phyloP scores from a whole-genome alignment of 53 echinoderm and acorn worm species.

The Actinopyga echinites region DNA sequence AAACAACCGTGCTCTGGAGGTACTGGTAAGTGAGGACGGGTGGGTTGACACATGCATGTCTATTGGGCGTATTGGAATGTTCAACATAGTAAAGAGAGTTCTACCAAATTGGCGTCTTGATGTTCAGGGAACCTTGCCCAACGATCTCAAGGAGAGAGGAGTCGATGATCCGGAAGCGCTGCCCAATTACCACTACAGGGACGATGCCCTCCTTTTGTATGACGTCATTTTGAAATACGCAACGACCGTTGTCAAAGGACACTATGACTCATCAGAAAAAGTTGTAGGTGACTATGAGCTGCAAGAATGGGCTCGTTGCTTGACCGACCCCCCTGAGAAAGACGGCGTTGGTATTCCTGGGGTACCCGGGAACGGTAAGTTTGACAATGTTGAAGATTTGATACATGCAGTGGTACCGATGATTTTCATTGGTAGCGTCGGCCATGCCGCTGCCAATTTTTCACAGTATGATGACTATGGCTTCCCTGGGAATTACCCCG shows the following conservation, averaged over 20 bases:
- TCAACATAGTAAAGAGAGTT: constrained; percentile 66
- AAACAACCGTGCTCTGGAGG: constrained; percentile 80
- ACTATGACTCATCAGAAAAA: constrained; percentile 73
- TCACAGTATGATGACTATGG: constrained; percentile 86
- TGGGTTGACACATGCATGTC: constrained; percentile 86
- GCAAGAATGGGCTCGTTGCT: constrained; percentile 61
- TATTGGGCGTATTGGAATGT: constrained; percentile 82
- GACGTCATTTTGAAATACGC: constrained; percentile 78
- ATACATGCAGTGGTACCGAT: constrained; percentile 66
- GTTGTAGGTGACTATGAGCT: constrained; percentile 69
- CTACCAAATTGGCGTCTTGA: constrained; percentile 67
- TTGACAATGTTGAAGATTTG: constrained; percentile 59
- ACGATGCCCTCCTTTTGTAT: constrained; percentile 75
- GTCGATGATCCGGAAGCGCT: constrained; percentile 83
- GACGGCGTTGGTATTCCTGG: constrained; percentile 52
- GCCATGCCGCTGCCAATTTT: constrained; percentile 80
- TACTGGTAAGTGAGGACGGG: constrained; percentile 71
- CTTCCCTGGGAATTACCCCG: constrained; percentile 76
- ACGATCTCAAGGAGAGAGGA: constrained; percentile 73
- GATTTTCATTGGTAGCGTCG: constrained; percentile 78
- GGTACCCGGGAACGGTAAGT: constrained; percentile 72
- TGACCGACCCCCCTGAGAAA: constrained; percentile 8
- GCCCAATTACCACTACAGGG: constrained; percentile 85
- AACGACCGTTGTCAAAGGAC: constrained; percentile 68
- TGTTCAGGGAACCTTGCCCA: constrained; percentile 68